These are phyloP conservation scores for Calcarius lapponicus DNA, from an alignment of 2,797 vertebrate species.

Conservation along the genomic window DNA sequence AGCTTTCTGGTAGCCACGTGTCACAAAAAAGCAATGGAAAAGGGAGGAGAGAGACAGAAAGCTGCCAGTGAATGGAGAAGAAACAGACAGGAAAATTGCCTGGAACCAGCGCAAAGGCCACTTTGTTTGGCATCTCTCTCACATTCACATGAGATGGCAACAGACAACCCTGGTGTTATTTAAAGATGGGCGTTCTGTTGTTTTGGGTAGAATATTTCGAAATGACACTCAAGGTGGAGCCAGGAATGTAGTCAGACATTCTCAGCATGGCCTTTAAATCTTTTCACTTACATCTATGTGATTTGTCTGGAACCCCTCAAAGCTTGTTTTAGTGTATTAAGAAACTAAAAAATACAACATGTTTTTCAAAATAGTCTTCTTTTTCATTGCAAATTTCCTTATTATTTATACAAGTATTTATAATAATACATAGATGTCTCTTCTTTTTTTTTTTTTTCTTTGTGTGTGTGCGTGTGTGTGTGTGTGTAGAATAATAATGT, in stretches of 20 bases:
- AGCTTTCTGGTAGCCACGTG: fast-evolving
- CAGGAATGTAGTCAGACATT: background rate
- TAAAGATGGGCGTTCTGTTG: background rate
- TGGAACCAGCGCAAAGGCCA: background rate
- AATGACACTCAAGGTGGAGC: background rate
- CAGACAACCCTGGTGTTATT: background rate
- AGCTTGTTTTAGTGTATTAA: background rate
- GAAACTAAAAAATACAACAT: background rate
- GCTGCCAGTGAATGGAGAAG: background rate
- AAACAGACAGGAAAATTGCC: background rate
- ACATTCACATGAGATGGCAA: background rate
- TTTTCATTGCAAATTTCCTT: background rate
- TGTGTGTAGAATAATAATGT: background rate
- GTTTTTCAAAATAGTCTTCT: background rate
- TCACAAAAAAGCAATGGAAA: background rate
- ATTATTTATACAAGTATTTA: fast-evolving
- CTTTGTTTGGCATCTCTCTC: background rate
- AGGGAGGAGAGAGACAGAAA: background rate
- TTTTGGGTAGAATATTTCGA: background rate
- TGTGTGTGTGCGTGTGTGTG: background rate
- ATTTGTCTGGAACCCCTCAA: background rate
- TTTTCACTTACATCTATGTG: background rate
- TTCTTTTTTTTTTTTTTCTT: no score
- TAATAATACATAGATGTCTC: background rate
- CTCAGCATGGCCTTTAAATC: background rate